Evolutionary conservation across 1,140 invertebrate genomes (phyloP).

Genomic region (Saccostrea echinata): DNA sequence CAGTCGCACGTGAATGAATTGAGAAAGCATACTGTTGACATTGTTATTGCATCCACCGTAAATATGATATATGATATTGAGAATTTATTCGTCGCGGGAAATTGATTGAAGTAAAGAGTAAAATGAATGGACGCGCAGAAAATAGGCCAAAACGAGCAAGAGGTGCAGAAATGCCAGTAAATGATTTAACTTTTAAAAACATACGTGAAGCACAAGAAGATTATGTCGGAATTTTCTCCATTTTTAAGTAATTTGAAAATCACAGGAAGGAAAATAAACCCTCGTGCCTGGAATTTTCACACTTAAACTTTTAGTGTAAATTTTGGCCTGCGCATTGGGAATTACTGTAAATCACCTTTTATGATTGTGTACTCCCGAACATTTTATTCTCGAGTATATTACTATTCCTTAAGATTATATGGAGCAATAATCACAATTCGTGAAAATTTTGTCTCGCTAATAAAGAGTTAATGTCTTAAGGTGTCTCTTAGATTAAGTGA

Average conservation of each 20-base stretch:
- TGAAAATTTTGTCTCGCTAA: no score
- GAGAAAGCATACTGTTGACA: neutral
- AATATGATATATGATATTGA: neutral
- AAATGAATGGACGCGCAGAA: neutral
- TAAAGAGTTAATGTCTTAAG: no score
- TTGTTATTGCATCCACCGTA: no score
- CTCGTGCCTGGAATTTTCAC: slow-evolving; percentile 8
- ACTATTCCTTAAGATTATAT: no score
- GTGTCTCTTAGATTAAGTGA: no score
- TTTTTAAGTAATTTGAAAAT: neutral
- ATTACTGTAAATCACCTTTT: no score
- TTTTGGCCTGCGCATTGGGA: slow-evolving; percentile 44
- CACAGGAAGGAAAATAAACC: slow-evolving; percentile 21
- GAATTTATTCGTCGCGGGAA: neutral
- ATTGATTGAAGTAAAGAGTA: neutral
- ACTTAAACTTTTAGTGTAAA: slow-evolving; percentile 7
- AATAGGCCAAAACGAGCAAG: neutral
- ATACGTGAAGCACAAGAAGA: slow-evolving; percentile 8
- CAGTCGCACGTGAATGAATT: neutral
- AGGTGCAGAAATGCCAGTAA: neutral
- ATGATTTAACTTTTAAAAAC: neutral
- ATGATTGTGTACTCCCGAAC: no score
- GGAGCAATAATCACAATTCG: no score
- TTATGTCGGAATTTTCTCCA: neutral
- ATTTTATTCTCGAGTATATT: no score